Conservation (phyloP, 2,113 vertebrate species). For the Isichthys henryi region DNA sequence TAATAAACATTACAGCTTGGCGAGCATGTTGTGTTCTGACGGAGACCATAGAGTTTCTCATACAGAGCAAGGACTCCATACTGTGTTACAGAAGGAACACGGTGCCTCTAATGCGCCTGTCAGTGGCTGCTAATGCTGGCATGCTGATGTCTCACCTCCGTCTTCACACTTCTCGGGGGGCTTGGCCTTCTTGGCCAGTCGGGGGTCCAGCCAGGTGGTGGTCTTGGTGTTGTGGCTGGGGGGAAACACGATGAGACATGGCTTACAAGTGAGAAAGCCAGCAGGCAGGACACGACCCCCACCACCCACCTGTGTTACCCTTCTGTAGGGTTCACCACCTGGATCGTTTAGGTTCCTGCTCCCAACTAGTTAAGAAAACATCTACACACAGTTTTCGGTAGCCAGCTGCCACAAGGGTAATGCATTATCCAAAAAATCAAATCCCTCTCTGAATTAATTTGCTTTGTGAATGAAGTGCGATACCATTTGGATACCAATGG, state of each 20-base stretch:
- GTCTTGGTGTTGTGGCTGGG: conserved; percentile 99
- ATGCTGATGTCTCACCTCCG: conserved; percentile 72
- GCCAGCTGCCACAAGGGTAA: not conserved
- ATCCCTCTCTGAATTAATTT: not conserved
- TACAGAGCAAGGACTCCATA: not conserved
- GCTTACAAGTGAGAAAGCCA: not conserved
- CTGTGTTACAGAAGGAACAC: not conserved
- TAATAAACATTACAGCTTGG: not conserved
- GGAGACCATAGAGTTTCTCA: not conserved
- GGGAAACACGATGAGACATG: conserved; percentile 49
- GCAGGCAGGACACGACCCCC: not conserved
- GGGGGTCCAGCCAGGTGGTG: conserved; percentile 98
- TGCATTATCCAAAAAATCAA: not conserved
- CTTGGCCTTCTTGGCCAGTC: conserved; percentile 96
- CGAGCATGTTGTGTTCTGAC: not conserved
- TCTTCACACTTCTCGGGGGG: conserved; percentile 97
- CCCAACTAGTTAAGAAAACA: not conserved
- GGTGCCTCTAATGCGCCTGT: not conserved
- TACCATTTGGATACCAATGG: not conserved
- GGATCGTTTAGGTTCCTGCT: not conserved
- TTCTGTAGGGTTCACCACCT: not conserved
- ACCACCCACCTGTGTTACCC: not conserved
- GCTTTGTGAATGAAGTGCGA: not conserved
- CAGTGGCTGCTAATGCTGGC: not conserved
- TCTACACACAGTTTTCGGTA: not conserved